Base-by-base conservation (phyloP, 2,797 vertebrate genomes). In the Rhodeus uyekii region DNA sequence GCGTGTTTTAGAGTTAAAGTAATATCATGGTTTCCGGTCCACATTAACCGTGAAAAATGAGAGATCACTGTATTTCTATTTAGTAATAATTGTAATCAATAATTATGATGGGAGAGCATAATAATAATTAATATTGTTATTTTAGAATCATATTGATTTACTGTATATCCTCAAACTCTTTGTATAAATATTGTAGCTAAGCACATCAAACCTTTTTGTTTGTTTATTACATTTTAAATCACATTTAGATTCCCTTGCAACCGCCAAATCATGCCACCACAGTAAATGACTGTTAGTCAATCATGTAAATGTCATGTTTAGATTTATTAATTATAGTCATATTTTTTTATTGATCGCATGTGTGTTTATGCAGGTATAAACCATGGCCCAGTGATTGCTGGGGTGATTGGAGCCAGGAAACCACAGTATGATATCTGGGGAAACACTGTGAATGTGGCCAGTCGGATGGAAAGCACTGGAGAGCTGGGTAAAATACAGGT, bases 391-490 rank as follows among this genome's bases (percentile, higher is more conserved):
- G 98, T 99, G 78, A 98, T 99, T 22, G 98, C 98, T 2, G 98
- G 98, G 10, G 98, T 99, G 84, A 99, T 99, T 0, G 98, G 98
- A 29, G 98, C 98, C 18, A 95, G 96, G 55, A 99, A 99, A 74
- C 98, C 98, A 29, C 98, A 99, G 89, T 99, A 99, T 0, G 98
- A 99, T 83, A 99, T 99, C 46, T 99, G 98, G 98, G 98, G 98
- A 27, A 99, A 99, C 91, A 97, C 98, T 0, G 98, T 99, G 2
- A 99, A 99, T 0, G 98, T 99, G 1, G 97, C 98, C 42, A 99
- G 98, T 86, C 91, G 98, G 2, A 99, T 99, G 98, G 98, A 99
- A 89, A 99, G 95, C 84, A 99, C 98, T 0, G 98, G 98, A 48
- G 97, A 98, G 61, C 95, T 98, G 19, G 98, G 97, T 39, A 98